Evolutionary conservation across 2,888 invertebrate genomes (phyloP), one percentile per base, ranked within the genome.

Genomic region (Drosophila cognata): DNA sequence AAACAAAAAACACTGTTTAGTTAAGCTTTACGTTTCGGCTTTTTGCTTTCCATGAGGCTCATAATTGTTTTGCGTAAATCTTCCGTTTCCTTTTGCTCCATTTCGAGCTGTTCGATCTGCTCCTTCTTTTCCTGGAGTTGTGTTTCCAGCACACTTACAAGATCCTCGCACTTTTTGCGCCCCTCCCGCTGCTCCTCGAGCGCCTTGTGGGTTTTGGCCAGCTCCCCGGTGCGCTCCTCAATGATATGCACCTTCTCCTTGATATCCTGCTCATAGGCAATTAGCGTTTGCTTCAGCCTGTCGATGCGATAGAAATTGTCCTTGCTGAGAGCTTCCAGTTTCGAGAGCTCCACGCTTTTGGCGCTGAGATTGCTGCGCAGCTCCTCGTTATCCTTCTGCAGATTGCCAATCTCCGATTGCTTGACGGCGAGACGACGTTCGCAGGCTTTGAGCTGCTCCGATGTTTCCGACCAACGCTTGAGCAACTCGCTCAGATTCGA

Each of bases 11-110:
- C 7, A 2, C 0, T 6, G 3, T 16, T 11, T 13, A 13, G 18
- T 58, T 53, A 77, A 38, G 74, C 43, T 68, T 93, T 92, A 41
- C 93, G 84, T 64, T 92, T 93, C 11, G 93, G 92, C 70, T 92
- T 92, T 80, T 93, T 93, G 79, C 92, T 93, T 63, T 93, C 92
- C 93, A 93, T 93, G 6, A 93, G 82, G 74, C 92, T 92, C 81
- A 93, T 87, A 50, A 93, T 92, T 6, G 92, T 93, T 77, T 92
- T 92, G 31, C 93, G 91, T 80, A 93, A 69, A 62, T 93, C 93
- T 71, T 93, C 93, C 0, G 92, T 92, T 80, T 93, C 93, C 67
- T 90, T 92, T 3, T 92, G 78, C 74, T 93, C 93, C 65, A 80
- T 76, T 74, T 93, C 93, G 28, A 91, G 91, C 63, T 74, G 79